These are phyloP conservation scores for Oreotragus oreotragus DNA, from an alignment of 2,113 vertebrate genomes.

Conservation along the genomic window DNA sequence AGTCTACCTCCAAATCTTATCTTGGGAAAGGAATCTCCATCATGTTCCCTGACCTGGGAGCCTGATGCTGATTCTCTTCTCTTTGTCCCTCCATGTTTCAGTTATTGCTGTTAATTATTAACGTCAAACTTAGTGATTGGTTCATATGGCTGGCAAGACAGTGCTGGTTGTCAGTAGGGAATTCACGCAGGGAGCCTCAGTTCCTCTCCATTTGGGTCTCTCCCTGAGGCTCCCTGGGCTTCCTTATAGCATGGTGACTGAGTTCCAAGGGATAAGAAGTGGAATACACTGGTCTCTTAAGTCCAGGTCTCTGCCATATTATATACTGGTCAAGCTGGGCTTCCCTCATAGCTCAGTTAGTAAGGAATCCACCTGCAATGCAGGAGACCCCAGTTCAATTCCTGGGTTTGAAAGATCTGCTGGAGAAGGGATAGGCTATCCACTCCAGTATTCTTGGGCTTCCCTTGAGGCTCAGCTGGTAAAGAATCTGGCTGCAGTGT, in stretches of 20 bases:
- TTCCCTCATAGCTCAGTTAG: not conserved
- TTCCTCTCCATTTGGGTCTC: not conserved
- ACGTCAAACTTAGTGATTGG: not conserved
- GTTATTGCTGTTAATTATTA: not conserved
- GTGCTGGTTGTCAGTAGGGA: not conserved
- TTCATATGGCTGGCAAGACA: not conserved
- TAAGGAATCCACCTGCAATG: not conserved
- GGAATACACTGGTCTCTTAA: not conserved
- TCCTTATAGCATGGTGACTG: not conserved
- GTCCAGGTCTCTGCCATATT: not conserved
- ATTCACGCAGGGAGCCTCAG: not conserved
- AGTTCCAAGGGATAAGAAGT: not conserved
- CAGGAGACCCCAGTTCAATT: not conserved
- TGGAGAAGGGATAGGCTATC: not conserved
- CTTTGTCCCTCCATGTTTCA: not conserved
- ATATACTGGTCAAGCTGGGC: not conserved
- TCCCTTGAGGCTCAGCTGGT: not conserved
- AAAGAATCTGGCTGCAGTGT: not conserved
- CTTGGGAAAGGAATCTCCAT: not conserved
- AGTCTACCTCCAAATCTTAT: not conserved
- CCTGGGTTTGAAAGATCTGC: not conserved
- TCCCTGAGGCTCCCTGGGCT: not conserved
- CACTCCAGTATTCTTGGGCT: not conserved
- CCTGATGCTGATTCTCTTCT: not conserved
- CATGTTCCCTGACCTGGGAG: not conserved